Base-by-base conservation (phyloP, 2,797 vertebrate species). In the Oceanodroma leucorhoa region DNA sequence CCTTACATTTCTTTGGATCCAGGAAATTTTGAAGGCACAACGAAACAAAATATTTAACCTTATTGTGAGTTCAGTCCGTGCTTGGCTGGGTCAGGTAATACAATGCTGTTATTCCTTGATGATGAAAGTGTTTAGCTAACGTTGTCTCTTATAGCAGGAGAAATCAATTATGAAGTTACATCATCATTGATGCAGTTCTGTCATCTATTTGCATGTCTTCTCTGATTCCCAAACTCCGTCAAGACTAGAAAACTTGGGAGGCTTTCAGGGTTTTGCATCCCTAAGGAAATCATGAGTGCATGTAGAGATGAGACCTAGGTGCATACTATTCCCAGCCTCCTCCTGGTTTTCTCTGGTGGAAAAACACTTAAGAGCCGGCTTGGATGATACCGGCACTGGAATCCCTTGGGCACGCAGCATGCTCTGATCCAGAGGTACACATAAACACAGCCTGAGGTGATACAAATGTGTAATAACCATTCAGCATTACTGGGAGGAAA, bases 41-140 rank as follows among this genome's bases (percentile, higher is more conserved):
- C 22, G 51, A 34, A 83, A 32, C 20, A 66, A 58, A 86, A n/a
- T 65, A 54, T 54, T 38, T 45, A 55, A 64, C 7, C 21, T 84
- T 34, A 21, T 10, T 53, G 18, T 61, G 51, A 80, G 23, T 18
- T 86, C 38, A 61, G 21, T 20, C 9, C 0, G 0, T 38, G 36
- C 18, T 80, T 86, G 55, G 17, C 46, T 57, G 57, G 26, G 34
- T 57, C 65, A 81, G 50, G 46, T 45, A 70, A 40, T 22, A 41
- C 14, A 69, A 11, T 30, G 7, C 34, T 84, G 22, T 53, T 67
- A 61, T 7, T 87, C 23, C 34, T 67, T 72, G 17, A 75, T 23
- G n/a, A 51, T 34, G 5, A 41, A 86, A 62, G 18, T 26, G 22
- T 51, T 70, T 43, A 62, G 61, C 30, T 78, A n/a, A 58, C 3